A percentile compares a stretch with the other conserved stretches of the same genome.
Evolutionary conservation across 2,113 vertebrate genomes (phyloP).

Genomic region (Gasterosteus nipponicus): DNA sequence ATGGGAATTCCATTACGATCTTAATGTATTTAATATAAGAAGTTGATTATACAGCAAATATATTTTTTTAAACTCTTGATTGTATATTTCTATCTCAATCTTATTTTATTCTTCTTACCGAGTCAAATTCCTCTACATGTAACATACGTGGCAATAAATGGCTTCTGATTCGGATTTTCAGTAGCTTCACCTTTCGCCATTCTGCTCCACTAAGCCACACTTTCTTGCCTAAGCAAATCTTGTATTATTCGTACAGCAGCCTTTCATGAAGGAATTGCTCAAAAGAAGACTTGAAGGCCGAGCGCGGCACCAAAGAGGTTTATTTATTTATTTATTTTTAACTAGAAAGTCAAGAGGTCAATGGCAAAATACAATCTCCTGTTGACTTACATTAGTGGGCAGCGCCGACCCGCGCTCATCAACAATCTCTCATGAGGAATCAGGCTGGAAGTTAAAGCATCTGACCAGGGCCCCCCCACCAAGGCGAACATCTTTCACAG

Average conservation of each 20-base stretch:
- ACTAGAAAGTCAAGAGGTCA: conserved; percentile 23
- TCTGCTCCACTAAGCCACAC: conserved; percentile 17
- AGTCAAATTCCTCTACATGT: no score
- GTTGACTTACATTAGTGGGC: conserved; percentile 14
- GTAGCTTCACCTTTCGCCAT: conserved; percentile 39
- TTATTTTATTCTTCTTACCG: no score
- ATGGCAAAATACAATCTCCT: background rate
- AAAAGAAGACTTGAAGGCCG: background rate
- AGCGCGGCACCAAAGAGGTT: background rate
- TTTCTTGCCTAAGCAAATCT: background rate
- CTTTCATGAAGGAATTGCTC: background rate
- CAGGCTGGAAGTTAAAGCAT: conserved; percentile 11
- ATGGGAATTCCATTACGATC: conserved; percentile 9
- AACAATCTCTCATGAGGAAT: conserved; percentile 6
- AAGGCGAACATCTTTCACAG: conserved; percentile 28
- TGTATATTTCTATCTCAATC: no score
- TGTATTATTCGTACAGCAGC: background rate
- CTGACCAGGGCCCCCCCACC: background rate
- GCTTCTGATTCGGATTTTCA: no score
- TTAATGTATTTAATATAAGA: conserved; percentile 13
- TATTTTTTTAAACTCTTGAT: no score
- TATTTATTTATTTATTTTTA: background rate
- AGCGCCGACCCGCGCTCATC: background rate
- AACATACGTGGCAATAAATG: no score
- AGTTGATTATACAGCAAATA: conserved; percentile 22